Evolutionary conservation across 2,113 vertebrate species (phyloP).

Genomic region (Cnemophilus loriae): DNA sequence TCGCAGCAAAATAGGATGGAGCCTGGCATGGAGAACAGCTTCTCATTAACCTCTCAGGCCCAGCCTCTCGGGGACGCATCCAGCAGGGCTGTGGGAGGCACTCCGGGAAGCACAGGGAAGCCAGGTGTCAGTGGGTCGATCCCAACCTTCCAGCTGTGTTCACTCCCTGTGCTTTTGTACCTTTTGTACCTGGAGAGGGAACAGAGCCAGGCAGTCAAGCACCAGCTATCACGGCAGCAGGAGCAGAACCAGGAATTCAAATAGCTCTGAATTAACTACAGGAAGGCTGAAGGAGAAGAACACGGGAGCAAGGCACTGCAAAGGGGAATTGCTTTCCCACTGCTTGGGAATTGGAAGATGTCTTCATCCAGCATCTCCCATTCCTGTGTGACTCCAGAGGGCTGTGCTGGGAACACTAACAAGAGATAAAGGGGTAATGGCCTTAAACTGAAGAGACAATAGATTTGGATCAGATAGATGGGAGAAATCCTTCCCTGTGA

Average conservation of each 20-base stretch:
- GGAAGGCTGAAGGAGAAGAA: background rate
- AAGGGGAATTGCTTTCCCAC: too few relatives aligned
- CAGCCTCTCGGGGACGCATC: fast-evolving
- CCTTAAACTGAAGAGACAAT: background rate
- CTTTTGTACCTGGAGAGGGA: background rate
- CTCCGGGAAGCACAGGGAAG: background rate
- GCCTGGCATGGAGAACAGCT: background rate
- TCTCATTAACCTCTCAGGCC: background rate
- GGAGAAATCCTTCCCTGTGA: background rate
- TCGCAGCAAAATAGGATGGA: background rate
- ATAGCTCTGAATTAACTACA: background rate
- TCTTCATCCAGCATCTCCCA: background rate
- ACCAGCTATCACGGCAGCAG: background rate
- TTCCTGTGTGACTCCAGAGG: fast-evolving
- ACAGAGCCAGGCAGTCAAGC: background rate
- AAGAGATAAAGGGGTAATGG: background rate
- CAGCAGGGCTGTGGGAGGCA: background rate
- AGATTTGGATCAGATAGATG: background rate
- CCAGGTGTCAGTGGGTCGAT: background rate
- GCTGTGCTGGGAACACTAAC: background rate
- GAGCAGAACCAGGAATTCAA: background rate
- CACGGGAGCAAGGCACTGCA: background rate
- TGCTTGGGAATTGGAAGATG: background rate
- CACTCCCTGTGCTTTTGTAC: background rate
- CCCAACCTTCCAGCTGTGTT: background rate